Base-by-base conservation (phyloP, 2,888 invertebrate species). In the Druceiella hillmani region DNA sequence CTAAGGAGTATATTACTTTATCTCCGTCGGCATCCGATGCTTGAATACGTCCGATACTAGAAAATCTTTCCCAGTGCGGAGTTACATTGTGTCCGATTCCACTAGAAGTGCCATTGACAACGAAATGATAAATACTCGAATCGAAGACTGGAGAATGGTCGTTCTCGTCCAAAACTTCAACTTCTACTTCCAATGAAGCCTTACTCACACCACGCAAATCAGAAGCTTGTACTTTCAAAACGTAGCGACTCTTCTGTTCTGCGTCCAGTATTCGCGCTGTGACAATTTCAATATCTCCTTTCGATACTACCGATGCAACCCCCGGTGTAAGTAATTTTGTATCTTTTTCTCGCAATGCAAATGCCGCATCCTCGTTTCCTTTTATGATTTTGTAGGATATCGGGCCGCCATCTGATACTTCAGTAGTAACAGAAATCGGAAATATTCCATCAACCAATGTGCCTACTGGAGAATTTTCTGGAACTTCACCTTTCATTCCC, bases 1-100 rank as follows among this genome's bases (percentile, higher is more conserved):
- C 76, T 36, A 95, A 66, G 36, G 84, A 82, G 60, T 94, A 97
- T 33, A 88, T 87, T n/a, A 93, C 78, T 52, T 83, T 81, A 61
- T 93, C 92, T n/a, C 88, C 90, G 60, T 95, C 95, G 1, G 83
- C 83, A 60, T 95, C 95, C 36, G 76, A 79, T 0, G 95, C 95
- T 45, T 80, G 79, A 9, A 95, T 89, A 55, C 79, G 83, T 1
- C 92, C 93, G 44, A 95, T 79, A 17, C 83, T 82, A 2, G 83
- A 76, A 57, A 92, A 94, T 39, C 89, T 75, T 53, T 81, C 79
- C 83, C 85, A 87, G 33, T 69, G 73, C 9, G 75, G 75, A 4
- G 66, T 67, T 4, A 79, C 75, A 55, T 85, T 83, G 17, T 69
- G 71, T 43, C 73, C 64, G 45, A 69, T 66, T 53, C 74, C 77